Conservation (phyloP, 2,888 invertebrate genomes). For the Pachliopta kotzebuea region DNA sequence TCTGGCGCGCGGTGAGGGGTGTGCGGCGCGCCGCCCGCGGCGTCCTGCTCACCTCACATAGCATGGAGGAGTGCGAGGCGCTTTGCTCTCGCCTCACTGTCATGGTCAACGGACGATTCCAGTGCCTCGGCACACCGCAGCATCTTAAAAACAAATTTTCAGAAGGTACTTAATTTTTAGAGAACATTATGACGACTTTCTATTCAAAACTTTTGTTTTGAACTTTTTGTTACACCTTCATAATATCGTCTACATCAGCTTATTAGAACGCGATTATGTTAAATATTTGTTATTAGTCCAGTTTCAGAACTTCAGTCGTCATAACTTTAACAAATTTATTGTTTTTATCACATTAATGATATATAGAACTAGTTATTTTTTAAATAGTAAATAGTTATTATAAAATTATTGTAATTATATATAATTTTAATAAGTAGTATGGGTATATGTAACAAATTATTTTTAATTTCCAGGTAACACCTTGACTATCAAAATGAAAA, state of each 20-base stretch:
- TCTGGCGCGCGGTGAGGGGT: conserved; percentile 85
- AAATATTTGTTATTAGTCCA: not conserved
- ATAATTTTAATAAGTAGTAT: too few species aligned
- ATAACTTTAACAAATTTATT: too few species aligned
- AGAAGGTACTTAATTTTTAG: conserved; percentile 60
- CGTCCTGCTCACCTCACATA: conserved; percentile 91
- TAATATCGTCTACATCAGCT: not conserved
- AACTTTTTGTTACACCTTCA: not conserved
- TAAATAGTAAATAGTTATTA: too few species aligned
- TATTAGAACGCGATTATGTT: not conserved
- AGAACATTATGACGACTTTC: not conserved
- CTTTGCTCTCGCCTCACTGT: conserved; percentile 89
- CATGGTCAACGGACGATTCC: conserved; percentile 89
- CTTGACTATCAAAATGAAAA: conserved; percentile 69
- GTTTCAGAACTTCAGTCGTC: too few species aligned
- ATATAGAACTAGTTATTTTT: too few species aligned
- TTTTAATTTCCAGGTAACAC: conserved; percentile 57
- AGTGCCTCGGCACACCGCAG: conserved; percentile 87
- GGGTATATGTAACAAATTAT: not conserved
- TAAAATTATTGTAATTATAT: too few species aligned
- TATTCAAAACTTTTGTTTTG: not conserved
- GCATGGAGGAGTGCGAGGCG: conserved; percentile 93
- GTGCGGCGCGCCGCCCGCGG: conserved; percentile 85
- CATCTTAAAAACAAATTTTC: conserved; percentile 89
- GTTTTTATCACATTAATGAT: too few species aligned